Percentiles rank a stretch among this genome's conserved stretches.
Conservation (phyloP, 2,113 vertebrate genomes). For the Ovis canadensis region DNA sequence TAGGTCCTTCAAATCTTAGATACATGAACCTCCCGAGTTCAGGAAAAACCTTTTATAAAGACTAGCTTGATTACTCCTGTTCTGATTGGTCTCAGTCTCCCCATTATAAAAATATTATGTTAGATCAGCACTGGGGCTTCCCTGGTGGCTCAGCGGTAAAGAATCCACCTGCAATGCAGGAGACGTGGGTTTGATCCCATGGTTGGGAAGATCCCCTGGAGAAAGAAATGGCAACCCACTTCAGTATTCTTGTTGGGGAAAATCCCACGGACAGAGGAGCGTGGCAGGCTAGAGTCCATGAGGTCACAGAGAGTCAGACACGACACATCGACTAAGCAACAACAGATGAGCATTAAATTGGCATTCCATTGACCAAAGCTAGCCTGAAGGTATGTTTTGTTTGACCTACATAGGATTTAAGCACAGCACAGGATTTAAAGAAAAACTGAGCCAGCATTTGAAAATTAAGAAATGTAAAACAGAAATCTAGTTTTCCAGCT, state of each 20-base stretch:
- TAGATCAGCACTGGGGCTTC: background rate
- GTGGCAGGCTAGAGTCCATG: background rate
- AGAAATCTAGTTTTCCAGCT: slow-evolving; percentile 3
- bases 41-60: background rate
- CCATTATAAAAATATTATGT: background rate
- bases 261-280: background rate
- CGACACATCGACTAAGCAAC: background rate
- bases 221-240: background rate
- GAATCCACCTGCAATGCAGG: background rate
- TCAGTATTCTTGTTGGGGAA: background rate
- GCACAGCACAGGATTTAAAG: background rate
- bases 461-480: slow-evolving; percentile 25
- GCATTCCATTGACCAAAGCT: background rate
- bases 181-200: background rate
- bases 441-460: slow-evolving; percentile 21
- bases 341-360: slow-evolving; percentile 1
- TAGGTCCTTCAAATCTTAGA: background rate
- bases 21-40: background rate
- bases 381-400: background rate
- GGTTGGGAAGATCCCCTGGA: background rate
- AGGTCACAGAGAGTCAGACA: background rate
- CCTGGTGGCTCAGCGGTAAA: background rate
- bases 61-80: slow-evolving; percentile 10
- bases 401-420: background rate
- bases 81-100: background rate